Evolutionary conservation across 2,888 invertebrate species (phyloP).

Genomic region (Artemia sinica): DNA sequence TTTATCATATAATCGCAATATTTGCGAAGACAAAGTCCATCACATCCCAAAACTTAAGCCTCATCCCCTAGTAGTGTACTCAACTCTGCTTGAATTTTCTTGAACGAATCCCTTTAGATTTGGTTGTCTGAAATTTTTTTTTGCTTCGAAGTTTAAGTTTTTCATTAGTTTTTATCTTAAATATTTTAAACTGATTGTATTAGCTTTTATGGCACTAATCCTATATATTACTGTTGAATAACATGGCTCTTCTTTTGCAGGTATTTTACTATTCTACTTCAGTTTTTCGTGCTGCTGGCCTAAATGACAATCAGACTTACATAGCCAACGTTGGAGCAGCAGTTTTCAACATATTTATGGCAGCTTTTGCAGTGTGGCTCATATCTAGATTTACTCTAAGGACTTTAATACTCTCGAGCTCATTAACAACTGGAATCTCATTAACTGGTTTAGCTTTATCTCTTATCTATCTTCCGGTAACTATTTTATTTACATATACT

Average conservation of each 20-base stretch:
- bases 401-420: neutral
- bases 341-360: neutral
- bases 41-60: too few species aligned
- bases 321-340: slow-evolving; percentile 3
- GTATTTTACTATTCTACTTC: slow-evolving; percentile 8
- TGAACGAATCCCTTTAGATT: too few species aligned
- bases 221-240: too few species aligned
- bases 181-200: too few species aligned
- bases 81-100: too few species aligned
- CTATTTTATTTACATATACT: neutral
- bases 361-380: neutral
- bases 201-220: too few species aligned
- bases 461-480: slow-evolving; percentile 1
- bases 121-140: too few species aligned
- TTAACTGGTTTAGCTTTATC: neutral
- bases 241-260: neutral
- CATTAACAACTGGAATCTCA: slow-evolving; percentile 12
- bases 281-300: slow-evolving; percentile 5
- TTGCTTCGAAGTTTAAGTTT: too few species aligned
- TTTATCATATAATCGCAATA: too few species aligned
- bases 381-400: neutral
- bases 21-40: too few species aligned
- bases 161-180: too few species aligned
- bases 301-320: neutral
- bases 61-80: too few species aligned